Evolutionary conservation across 2,113 vertebrate species (phyloP), one percentile per base, ranked within the genome.

Genomic region (Gymnogyps californianus): DNA sequence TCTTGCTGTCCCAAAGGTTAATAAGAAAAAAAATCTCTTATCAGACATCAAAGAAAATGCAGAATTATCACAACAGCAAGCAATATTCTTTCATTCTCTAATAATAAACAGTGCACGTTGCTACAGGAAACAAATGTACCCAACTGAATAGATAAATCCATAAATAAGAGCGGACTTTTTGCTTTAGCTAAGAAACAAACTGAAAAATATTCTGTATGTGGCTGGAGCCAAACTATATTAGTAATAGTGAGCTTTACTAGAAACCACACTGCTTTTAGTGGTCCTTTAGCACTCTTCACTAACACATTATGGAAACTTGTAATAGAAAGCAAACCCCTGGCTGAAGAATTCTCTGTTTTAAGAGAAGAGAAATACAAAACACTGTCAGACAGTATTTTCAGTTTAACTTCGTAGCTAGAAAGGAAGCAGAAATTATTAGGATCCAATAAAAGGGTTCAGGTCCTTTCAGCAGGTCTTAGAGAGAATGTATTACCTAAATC

Each of bases 61-160:
- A 97, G 85, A 93, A 91, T 95, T 96, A 89, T 94, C 93, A 92
- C 85, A 96, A 89, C 85, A 92, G 83, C 70, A 92, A 97, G 74
- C 76, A 95, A 70, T 93, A 95, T 91, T 96, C 47, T 93, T 95
- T 96, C 83, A 93, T 95, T 93, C 55, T 91, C n/a, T 86, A 93
- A 83, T 91, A 90, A 96, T 86, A 94, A 94, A 82, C 77, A 67
- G 66, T 76, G 64, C 64, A 93, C 5, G 8, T 90, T 94, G 85
- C 74, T 95, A 96, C 91, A 96, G 92, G 94, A 97, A 97, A 94
- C 74, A 96, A 93, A 90, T 78, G 49, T 87, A 91, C 69, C 52
- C 66, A 93, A 70, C 83, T 83, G 91, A 95, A 95, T 46, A 89
- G 80, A 85, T 96, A 94, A 94, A 96, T 91, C 84, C 70, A 77